These are phyloP conservation scores for Amiota minor DNA, from an alignment of 2,888 invertebrate species.

Conservation along the genomic window DNA sequence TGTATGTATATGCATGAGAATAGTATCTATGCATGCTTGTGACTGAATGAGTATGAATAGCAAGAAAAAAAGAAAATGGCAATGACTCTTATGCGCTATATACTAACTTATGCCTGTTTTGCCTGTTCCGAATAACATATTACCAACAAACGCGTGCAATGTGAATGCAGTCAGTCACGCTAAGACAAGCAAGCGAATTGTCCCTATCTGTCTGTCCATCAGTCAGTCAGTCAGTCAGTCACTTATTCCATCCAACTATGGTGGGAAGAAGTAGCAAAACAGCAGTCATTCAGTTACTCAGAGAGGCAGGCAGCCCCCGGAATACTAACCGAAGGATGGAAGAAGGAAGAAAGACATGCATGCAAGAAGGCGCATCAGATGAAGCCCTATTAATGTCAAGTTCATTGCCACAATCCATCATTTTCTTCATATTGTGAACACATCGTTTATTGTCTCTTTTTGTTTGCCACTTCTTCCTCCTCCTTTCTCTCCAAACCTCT, in stretches of 20 bases:
- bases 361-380: constrained; percentile 31
- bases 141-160: neutral
- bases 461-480: neutral
- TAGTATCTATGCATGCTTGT: too few species aligned
- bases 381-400: constrained; percentile 72
- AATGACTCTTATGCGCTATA: neutral
- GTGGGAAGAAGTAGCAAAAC: neutral
- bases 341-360: neutral
- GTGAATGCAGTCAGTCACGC: constrained; percentile 34
- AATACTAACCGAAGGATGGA: constrained; percentile 23
- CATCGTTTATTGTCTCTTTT: neutral
- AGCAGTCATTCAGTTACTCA: neutral
- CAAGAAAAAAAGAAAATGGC: neutral
- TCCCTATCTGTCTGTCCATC: neutral
- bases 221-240: neutral
- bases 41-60: neutral
- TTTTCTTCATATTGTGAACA: neutral
- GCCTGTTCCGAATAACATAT: constrained; percentile 15
- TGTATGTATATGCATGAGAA: too few species aligned
- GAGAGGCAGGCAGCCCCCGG: neutral
- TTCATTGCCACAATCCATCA: constrained; percentile 69
- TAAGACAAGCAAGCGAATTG: constrained; percentile 8
- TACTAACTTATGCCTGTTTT: too few species aligned
- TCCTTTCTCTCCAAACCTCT: neutral
- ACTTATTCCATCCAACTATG: neutral